phyloP scores from a whole-genome alignment of 2,888 invertebrate species.

The Coleophora flavipennella region DNA sequence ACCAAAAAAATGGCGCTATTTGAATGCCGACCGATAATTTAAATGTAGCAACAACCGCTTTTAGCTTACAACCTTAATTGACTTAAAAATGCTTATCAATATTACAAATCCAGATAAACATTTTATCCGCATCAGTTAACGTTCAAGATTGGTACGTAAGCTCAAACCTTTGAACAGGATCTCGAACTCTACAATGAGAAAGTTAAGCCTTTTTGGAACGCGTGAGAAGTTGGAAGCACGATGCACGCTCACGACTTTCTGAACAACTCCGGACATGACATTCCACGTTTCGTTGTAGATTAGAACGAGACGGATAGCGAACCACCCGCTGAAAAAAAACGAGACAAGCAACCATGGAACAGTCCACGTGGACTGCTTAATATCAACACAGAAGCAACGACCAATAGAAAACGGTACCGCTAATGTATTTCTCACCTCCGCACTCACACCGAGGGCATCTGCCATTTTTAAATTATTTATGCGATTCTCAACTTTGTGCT shows the following conservation, averaged over 20 bases:
- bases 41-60: constrained; percentile 73
- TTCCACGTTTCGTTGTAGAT: constrained; percentile 73
- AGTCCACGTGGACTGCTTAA: constrained; percentile 73
- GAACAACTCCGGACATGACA: constrained; percentile 73
- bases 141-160: constrained; percentile 30
- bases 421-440: constrained; percentile 75
- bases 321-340: constrained; percentile 62
- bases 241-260: constrained; percentile 74
- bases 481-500: constrained; percentile 48
- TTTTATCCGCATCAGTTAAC: constrained; percentile 17
- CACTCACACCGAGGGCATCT: constrained; percentile 65
- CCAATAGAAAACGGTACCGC: constrained; percentile 73
- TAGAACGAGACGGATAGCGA: constrained; percentile 68
- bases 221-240: constrained; percentile 57
- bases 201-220: constrained; percentile 43
- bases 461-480: constrained; percentile 49
- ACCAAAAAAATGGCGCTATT: constrained; percentile 72
- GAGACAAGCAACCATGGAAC: constrained; percentile 64
- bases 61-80: constrained; percentile 74
- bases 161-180: constrained; percentile 20
- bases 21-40: constrained; percentile 72
- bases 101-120: constrained; percentile 31
- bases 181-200: constrained; percentile 3
- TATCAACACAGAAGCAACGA: constrained; percentile 71
- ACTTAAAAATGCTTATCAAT: constrained; percentile 74